Evolutionary conservation across 2,113 vertebrate species (phyloP).

Genomic region (Heteronetta atricapilla): DNA sequence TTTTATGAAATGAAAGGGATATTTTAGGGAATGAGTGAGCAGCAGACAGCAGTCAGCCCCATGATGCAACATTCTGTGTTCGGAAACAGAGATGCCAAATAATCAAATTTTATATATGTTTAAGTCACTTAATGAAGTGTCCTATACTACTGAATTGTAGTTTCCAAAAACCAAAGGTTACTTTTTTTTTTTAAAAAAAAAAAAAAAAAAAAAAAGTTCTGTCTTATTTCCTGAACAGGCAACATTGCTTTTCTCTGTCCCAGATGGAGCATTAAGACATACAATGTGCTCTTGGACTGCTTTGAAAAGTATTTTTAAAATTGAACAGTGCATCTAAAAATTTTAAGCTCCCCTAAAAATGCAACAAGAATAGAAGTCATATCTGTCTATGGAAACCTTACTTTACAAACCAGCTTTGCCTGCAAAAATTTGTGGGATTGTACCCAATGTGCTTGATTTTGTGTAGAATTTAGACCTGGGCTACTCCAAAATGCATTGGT

Average conservation of each 20-base stretch:
- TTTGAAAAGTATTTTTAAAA: conserved; percentile 23
- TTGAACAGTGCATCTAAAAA: background rate
- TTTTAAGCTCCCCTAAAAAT: background rate
- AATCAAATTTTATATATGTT: background rate
- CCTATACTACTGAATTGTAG: background rate
- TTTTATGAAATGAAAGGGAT: background rate
- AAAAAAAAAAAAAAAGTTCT: background rate
- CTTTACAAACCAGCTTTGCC: background rate
- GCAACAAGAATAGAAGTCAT: background rate
- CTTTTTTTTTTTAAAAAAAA: background rate
- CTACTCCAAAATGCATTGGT: background rate
- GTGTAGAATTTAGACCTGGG: background rate
- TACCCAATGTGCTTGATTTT: background rate
- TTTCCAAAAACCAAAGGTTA: background rate
- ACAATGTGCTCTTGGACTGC: background rate
- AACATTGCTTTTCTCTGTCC: background rate
- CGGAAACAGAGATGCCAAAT: background rate
- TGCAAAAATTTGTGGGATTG: background rate
- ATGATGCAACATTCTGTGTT: background rate
- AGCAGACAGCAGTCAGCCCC: background rate
- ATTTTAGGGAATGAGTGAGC: background rate
- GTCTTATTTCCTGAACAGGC: background rate
- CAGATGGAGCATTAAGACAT: background rate
- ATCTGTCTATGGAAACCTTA: background rate
- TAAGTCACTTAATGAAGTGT: background rate